A percentile compares a stretch with the other conserved stretches of the same genome.
Evolutionary conservation across 1,140 invertebrate genomes (phyloP).

Genomic region (Nomia melanderi): DNA sequence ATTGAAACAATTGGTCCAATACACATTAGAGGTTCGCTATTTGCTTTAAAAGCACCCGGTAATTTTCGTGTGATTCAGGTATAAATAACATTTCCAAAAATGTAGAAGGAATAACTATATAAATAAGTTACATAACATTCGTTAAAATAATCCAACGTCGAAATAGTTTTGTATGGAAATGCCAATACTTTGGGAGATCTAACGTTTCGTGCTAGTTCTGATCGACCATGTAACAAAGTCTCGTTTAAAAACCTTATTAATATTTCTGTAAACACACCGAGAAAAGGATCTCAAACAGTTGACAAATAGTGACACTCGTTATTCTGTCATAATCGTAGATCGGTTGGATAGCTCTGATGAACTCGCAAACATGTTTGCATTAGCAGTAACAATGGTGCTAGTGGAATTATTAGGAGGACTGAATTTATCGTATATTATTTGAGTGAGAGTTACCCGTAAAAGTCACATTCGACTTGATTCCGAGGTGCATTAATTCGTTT

Average conservation of each 20-base stretch:
- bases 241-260: not conserved
- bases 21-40: not conserved
- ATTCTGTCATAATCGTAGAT: slow-evolving; percentile 16
- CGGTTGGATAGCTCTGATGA: slow-evolving; percentile 15
- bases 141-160: not conserved
- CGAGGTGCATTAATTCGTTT: slow-evolving; percentile 3
- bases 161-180: not conserved
- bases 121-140: slow-evolving; percentile 16
- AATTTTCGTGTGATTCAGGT: slow-evolving; percentile 10
- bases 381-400: slow-evolving; percentile 32
- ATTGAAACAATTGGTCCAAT: not conserved
- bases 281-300: slow-evolving; percentile 12
- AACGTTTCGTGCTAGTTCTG: not conserved
- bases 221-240: not conserved
- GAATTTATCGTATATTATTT: slow-evolving; percentile 6
- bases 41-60: not conserved
- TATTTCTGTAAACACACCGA: not conserved
- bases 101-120: not conserved
- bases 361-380: slow-evolving; percentile 33
- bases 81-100: slow-evolving; percentile 4
- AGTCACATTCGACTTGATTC: not conserved
- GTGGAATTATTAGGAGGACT: slow-evolving; percentile 21
- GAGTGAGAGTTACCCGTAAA: not conserved
- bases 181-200: not conserved
- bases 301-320: slow-evolving; percentile 18